Evolutionary conservation across 2,888 invertebrate species (phyloP).

Genomic region (Rhimphoctona megacephalus): DNA sequence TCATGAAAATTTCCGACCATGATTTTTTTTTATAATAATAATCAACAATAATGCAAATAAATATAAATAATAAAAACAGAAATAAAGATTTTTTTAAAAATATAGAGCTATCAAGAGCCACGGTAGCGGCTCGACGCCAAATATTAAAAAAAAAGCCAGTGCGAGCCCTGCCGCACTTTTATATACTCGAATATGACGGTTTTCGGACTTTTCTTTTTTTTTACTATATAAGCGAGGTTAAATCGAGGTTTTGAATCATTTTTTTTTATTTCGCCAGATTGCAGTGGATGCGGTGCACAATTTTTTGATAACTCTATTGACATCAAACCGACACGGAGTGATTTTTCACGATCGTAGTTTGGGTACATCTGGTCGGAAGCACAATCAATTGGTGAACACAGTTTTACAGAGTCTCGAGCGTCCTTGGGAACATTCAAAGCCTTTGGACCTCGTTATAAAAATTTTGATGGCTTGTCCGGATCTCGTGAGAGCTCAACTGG

Average conservation of each 20-base stretch:
- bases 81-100: too few relatives aligned
- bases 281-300: constrained; percentile 88
- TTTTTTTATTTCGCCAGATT: constrained; percentile 74
- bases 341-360: constrained; percentile 90
- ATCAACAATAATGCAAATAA: too few relatives aligned
- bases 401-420: constrained; percentile 88
- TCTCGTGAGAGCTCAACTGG: constrained; percentile 88
- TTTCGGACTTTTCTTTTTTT: too few relatives aligned
- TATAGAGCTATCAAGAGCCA: too few relatives aligned
- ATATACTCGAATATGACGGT: too few relatives aligned
- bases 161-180: too few relatives aligned
- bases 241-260: neutral
- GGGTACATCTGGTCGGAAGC: constrained; percentile 87
- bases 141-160: too few relatives aligned
- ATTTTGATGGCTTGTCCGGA: constrained; percentile 91
- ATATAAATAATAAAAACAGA: too few relatives aligned
- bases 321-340: constrained; percentile 91
- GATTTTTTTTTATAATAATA: too few relatives aligned
- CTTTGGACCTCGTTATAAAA: constrained; percentile 88
- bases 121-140: too few relatives aligned
- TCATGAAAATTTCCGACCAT: too few relatives aligned
- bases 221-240: too few relatives aligned
- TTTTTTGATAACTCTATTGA: constrained; percentile 90
- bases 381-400: constrained; percentile 88
- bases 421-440: constrained; percentile 90